Evolutionary conservation across 2,888 invertebrate genomes (phyloP), one percentile per base, ranked within the genome.

Genomic region (Gymnocheta viridis): DNA sequence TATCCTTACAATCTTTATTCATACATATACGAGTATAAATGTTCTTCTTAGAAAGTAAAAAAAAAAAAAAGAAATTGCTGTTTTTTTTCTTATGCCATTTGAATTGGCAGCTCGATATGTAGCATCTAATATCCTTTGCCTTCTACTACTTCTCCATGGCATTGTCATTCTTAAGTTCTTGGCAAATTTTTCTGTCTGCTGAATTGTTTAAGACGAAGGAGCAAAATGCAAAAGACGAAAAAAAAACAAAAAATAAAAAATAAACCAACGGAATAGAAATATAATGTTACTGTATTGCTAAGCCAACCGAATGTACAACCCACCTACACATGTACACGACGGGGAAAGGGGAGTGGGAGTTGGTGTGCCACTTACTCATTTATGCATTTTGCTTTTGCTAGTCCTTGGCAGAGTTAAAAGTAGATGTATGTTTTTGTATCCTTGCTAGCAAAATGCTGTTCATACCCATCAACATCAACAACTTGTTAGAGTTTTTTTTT

Each of bases 391-490:
- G 10, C 19, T 64, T 49, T 14, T 70, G 14, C 19, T 12, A 60
- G 70, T 60, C 67, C 67, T 60, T 81, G 81, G 74, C 60, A 54
- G 41, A 24, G 17, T 32, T 17, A 27, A 19, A 60, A 22, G 35
- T 22, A 60, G 44, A 32, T 54, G n/a, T 56, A 44, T 64, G 38
- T 77, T 1, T 77, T 1, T 49, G 12, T 73, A 58, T 60, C 51
- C 51, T 41, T 67, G 58, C 60, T 67, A 32, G 70, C 54, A 62
- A 76, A 47, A 27, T 79, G 32, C 74, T 79, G 82, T 79, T 74
- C 82, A 74, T 69, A 73, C 79, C 74, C 79, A 79, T 83, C 82
- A 83, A 79, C 79, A 83, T 83, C 79, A 83, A 79, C 79, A 79
- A 82, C 79, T 79, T 83, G 82, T 83, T 79, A 79, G 79, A 49